Percentiles rank a stretch among this genome's conserved stretches.
Conservation (phyloP, 2,797 vertebrate species). For the Erpetoichthys calabaricus region DNA sequence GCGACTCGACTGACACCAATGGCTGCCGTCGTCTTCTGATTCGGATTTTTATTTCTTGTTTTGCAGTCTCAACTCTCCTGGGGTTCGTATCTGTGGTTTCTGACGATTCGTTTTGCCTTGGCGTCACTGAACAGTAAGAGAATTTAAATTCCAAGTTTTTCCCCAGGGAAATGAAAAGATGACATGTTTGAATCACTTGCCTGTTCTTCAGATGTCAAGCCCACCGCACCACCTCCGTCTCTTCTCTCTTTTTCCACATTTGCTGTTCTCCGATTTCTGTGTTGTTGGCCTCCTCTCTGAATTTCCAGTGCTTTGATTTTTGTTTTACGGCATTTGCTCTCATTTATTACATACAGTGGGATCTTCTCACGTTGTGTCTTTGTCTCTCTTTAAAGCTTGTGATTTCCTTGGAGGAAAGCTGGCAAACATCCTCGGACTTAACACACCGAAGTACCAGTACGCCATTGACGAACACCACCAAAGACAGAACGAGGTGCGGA, state of each 20-base stretch:
- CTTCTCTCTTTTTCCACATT: neutral
- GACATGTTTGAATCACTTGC: too few species aligned
- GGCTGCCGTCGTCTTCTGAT: too few species aligned
- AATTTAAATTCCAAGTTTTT: neutral
- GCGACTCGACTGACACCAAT: too few species aligned
- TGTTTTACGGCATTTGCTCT: neutral
- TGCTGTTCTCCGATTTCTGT: too few species aligned
- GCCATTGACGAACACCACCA: slow-evolving; percentile 39
- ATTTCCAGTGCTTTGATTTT: too few species aligned
- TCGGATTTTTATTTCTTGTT: neutral
- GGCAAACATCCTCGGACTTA: slow-evolving; percentile 45
- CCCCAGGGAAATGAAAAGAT: neutral
- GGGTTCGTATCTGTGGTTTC: slow-evolving; percentile 25
- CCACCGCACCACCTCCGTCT: too few species aligned
- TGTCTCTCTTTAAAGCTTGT: slow-evolving; percentile 34
- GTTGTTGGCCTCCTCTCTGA: too few species aligned
- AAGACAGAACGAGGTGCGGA: slow-evolving; percentile 34
- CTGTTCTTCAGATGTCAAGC: too few species aligned
- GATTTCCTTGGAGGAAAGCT: slow-evolving; percentile 52
- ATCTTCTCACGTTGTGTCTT: slow-evolving; percentile 3
- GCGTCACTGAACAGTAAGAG: slow-evolving; percentile 45
- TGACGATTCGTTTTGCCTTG: slow-evolving; percentile 31
- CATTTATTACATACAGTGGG: too few species aligned
- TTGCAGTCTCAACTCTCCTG: slow-evolving; percentile 34
- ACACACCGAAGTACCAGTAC: slow-evolving; percentile 51